Evolutionary conservation across 92 coral and sea anemone genomes (phyloP).

Genomic region (Zoanthus sociatus): DNA sequence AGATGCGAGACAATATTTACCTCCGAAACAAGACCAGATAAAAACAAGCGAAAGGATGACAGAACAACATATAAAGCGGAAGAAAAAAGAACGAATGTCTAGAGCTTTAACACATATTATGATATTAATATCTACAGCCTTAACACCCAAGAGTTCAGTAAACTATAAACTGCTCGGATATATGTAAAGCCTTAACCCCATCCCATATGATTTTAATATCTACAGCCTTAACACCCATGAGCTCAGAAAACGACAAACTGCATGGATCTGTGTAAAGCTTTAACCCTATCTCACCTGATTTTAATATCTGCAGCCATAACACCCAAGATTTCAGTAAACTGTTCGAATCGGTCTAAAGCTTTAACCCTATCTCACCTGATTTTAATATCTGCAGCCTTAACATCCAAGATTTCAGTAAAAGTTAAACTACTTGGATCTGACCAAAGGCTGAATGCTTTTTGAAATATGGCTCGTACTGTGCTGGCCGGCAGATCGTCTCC

Average conservation of each 20-base stretch:
- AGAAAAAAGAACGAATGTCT: no score
- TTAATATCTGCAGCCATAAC: no score
- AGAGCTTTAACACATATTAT: background rate
- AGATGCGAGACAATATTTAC: no score
- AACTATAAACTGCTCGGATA: no score
- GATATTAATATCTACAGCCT: conserved; percentile 49
- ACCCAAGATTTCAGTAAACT: no score
- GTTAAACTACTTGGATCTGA: conserved; percentile 59
- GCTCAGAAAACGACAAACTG: background rate
- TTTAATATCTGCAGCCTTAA: conserved; percentile 60
- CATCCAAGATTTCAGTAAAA: conserved; percentile 52
- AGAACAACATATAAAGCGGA: no score
- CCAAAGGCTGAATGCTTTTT: conserved; percentile 81
- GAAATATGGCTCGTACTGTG: conserved; percentile 51
- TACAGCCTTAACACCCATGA: background rate
- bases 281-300: no score
- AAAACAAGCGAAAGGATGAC: no score
- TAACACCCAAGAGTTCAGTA: conserved; percentile 24
- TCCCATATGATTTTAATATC: conserved; percentile 66
- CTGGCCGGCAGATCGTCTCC: conserved; percentile 60
- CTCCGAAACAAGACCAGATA: no score
- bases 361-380: conserved; percentile 51
- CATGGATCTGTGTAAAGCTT: no score
- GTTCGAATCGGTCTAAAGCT: no score
- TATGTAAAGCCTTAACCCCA: no score